Percentiles rank a stretch among this genome's conserved stretches.
Evolutionary conservation across 2,113 vertebrate genomes (phyloP).

Genomic region (Condylura cristata): DNA sequence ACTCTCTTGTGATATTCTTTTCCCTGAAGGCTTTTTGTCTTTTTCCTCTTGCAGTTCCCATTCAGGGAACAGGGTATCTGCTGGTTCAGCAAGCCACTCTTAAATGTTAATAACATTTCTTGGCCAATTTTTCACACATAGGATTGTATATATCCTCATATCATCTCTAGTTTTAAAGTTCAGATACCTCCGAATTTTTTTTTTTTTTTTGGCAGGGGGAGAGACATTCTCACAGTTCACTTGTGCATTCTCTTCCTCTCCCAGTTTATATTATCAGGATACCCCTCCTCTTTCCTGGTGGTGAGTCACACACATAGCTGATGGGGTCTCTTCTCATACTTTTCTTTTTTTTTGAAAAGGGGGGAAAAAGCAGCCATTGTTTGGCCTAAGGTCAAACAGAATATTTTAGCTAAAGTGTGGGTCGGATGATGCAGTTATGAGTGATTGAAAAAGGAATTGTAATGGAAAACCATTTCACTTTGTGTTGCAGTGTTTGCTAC

Average conservation of each 20-base stretch:
- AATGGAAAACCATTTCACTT: conserved; percentile 67
- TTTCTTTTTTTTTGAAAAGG: conserved; percentile 29
- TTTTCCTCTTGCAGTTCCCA: conserved; percentile 32
- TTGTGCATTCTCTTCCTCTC: conserved; percentile 12
- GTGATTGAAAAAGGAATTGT: conserved; percentile 67
- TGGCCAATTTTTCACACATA: conserved; percentile 48
- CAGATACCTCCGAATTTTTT: neutral
- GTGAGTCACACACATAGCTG: conserved; percentile 54
- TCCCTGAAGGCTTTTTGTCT: conserved; percentile 51
- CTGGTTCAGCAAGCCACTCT: conserved; percentile 52
- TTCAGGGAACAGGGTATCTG: conserved; percentile 42
- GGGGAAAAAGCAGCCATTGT: conserved; percentile 33
- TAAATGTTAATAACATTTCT: conserved; percentile 68
- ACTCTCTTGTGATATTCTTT: conserved; percentile 56
- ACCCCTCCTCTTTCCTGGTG: neutral
- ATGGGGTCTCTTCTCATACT: conserved; percentile 44
- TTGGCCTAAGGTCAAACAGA: conserved; percentile 67
- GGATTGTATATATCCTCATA: conserved; percentile 25
- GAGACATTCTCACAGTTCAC: neutral
- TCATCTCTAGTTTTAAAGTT: conserved; percentile 70
- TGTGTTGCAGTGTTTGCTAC: conserved; percentile 52
- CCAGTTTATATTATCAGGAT: conserved; percentile 37
- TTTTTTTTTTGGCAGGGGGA: conserved; percentile 10
- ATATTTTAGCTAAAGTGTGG: conserved; percentile 59
- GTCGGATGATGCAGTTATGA: conserved; percentile 51